phyloP scores from a whole-genome alignment of 2,797 vertebrate genomes.

The Sardinella longiceps region DNA sequence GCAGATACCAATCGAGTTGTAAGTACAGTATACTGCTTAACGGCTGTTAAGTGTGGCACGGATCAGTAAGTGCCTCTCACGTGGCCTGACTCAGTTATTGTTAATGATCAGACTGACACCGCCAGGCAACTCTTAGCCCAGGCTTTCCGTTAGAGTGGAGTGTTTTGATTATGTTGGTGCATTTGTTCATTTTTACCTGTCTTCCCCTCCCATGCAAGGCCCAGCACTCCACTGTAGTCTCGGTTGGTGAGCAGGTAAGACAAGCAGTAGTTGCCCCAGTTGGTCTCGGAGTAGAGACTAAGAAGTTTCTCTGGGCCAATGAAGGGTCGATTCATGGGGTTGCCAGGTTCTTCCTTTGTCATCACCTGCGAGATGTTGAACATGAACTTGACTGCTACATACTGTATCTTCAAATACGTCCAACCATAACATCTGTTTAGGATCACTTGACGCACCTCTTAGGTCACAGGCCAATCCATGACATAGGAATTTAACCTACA shows the following conservation, averaged over 20 bases:
- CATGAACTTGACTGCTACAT: background rate
- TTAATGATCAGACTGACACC: background rate
- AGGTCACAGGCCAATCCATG: background rate
- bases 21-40: background rate
- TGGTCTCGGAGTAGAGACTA: conserved; percentile 74
- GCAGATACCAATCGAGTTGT: conserved; percentile 36
- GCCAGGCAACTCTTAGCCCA: background rate
- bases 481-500: background rate
- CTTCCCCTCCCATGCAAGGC: conserved; percentile 81
- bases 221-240: conserved; percentile 80
- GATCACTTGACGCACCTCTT: background rate
- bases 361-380: conserved; percentile 11
- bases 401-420: background rate
- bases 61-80: background rate
- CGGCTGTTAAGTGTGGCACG: background rate
- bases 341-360: conserved; percentile 60
- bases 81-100: background rate
- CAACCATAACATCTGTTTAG: background rate
- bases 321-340: conserved; percentile 65
- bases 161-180: background rate
- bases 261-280: conserved; percentile 81
- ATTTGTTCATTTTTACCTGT: conserved; percentile 61
- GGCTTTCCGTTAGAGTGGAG: background rate
- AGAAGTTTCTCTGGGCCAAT: conserved; percentile 81
- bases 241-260: conserved; percentile 83